These are phyloP conservation scores for Ambastaia sidthimunki DNA, from an alignment of 2,797 vertebrate genomes.

Conservation along the genomic window DNA sequence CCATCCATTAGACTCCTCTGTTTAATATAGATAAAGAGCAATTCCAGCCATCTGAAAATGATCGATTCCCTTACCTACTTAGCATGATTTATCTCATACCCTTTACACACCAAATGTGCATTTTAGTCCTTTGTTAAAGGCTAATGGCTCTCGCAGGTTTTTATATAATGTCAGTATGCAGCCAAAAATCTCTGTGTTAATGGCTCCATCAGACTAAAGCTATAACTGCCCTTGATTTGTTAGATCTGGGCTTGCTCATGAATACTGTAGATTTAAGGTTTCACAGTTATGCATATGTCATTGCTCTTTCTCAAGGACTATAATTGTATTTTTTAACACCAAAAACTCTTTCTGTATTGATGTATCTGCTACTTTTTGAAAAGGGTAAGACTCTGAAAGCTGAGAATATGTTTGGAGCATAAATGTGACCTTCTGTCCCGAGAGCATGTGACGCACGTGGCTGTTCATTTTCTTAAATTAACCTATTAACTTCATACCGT, in stretches of 20 bases:
- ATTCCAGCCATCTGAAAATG: constrained; percentile 55
- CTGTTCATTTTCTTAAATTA: constrained; percentile 60
- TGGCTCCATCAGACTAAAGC: constrained; percentile 45
- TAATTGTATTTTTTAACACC: constrained; percentile 4
- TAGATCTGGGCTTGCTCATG: constrained; percentile 32
- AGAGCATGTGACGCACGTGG: constrained; percentile 58
- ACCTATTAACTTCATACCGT: constrained; percentile 58
- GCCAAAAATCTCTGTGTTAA: constrained; percentile 49
- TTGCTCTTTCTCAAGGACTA: background rate
- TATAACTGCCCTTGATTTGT: constrained; percentile 57
- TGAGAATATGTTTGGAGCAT: constrained; percentile 41
- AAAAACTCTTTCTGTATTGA: constrained; percentile 5
- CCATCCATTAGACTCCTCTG: constrained; percentile 57
- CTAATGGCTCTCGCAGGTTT: constrained; percentile 57
- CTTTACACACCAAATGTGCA: constrained; percentile 52
- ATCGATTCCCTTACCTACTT: constrained; percentile 58
- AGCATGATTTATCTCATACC: constrained; percentile 56
- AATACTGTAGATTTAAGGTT: constrained; percentile 14
- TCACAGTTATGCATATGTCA: constrained; percentile 19
- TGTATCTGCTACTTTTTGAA: background rate
- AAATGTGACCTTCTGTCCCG: constrained; percentile 41
- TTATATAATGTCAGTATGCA: constrained; percentile 52
- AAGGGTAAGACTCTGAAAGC: constrained; percentile 11
- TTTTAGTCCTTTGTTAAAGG: constrained; percentile 61
- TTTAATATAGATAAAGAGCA: constrained; percentile 64